Evolutionary conservation across 2,113 vertebrate genomes (phyloP).

Genomic region (Corydoras sp.): DNA sequence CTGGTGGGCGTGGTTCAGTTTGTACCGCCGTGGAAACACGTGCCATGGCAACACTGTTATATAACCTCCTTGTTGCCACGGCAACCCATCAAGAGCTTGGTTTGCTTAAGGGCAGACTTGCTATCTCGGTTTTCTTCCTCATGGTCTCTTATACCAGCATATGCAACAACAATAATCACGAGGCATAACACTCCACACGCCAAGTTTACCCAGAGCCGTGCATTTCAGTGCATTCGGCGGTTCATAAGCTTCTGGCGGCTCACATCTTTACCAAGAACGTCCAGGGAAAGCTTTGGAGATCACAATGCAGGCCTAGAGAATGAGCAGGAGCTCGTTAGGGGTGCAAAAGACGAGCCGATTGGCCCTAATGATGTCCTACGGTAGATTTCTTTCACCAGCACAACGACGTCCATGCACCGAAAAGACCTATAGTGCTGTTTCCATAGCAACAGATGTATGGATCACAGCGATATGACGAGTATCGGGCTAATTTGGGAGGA

Average conservation of each 20-base stretch:
- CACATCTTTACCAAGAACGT: no score
- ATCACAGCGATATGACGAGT: slow-evolving; percentile 18
- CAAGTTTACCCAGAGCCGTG: not conserved
- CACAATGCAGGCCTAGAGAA: not conserved
- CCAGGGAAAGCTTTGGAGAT: not conserved
- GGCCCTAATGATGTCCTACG: not conserved
- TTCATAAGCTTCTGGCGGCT: no score
- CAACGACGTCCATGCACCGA: not conserved
- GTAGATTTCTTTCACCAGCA: slow-evolving; percentile 1
- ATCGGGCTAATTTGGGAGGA: slow-evolving; percentile 15
- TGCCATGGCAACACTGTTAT: slow-evolving; percentile 73
- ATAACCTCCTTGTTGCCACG: slow-evolving; percentile 63
- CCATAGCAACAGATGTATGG: slow-evolving; percentile 43
- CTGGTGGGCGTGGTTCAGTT: slow-evolving; percentile 66
- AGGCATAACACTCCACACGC: not conserved
- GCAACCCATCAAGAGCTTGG: slow-evolving; percentile 66
- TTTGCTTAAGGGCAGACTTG: slow-evolving; percentile 63
- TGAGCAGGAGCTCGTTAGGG: not conserved
- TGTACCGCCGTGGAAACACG: slow-evolving; percentile 63
- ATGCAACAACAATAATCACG: slow-evolving; percentile 8
- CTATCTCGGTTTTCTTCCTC: slow-evolving; percentile 49
- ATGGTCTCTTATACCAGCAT: slow-evolving; percentile 38
- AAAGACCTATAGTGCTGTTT: slow-evolving; percentile 27
- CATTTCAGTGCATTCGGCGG: not conserved
- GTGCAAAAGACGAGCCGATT: not conserved